phyloP scores from a whole-genome alignment of 2,113 vertebrate species.

The Eira barbara region DNA sequence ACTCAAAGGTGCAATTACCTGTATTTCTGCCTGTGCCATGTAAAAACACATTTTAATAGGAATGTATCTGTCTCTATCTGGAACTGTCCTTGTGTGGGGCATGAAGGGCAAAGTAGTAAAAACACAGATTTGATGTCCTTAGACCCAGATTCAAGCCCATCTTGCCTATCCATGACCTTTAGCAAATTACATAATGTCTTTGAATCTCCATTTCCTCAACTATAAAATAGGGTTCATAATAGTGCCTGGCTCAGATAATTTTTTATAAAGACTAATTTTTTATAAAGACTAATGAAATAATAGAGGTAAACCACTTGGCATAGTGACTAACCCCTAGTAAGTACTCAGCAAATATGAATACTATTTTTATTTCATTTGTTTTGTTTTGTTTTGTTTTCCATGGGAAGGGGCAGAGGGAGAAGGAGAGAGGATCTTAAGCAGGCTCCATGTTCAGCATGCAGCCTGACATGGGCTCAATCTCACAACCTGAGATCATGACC shows the following conservation, averaged over 20 bases:
- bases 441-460: background rate
- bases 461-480: background rate
- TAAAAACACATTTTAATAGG: slow-evolving; percentile 57
- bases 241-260: background rate
- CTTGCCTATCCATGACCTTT: background rate
- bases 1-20: slow-evolving; percentile 31
- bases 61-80: background rate
- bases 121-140: background rate
- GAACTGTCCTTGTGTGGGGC: background rate
- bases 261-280: background rate
- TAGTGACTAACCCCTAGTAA: background rate
- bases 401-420: background rate
- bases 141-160: background rate
- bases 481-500: background rate
- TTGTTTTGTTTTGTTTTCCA: background rate
- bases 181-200: background rate
- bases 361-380: background rate
- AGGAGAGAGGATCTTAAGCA: background rate
- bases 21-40: slow-evolving; percentile 41
- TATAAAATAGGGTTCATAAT: background rate
- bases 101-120: background rate
- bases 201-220: background rate
- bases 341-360: background rate
- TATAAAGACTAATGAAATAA: background rate
- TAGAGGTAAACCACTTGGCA: background rate